Percentiles rank a stretch among this genome's conserved stretches.
These are phyloP conservation scores for Alloplasta piceator DNA, from an alignment of 2,888 invertebrate species.

Conservation along the genomic window DNA sequence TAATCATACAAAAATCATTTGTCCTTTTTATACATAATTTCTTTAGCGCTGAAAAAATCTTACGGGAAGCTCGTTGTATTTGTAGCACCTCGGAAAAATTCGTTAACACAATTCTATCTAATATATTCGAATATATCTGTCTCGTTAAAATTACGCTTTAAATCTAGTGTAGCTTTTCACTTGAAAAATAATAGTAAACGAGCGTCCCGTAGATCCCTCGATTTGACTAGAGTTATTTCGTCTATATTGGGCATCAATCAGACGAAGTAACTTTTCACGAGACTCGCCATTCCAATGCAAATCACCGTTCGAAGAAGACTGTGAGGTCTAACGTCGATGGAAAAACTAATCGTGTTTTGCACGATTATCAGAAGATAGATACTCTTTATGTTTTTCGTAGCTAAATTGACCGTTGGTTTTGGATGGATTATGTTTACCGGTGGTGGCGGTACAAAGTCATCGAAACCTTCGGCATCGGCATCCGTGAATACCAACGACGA, in stretches of 20 bases:
- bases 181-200: slow-evolving; percentile 39
- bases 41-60: slow-evolving; percentile 61
- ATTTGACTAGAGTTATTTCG: neutral
- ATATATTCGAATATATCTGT: slow-evolving; percentile 11
- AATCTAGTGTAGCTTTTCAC: slow-evolving; percentile 24
- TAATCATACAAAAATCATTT: slow-evolving; percentile 68
- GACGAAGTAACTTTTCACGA: slow-evolving; percentile 58
- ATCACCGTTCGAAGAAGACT: slow-evolving; percentile 53
- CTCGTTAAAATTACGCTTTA: slow-evolving; percentile 11
- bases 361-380: slow-evolving; percentile 71
- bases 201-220: slow-evolving; percentile 45
- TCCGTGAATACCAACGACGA: slow-evolving; percentile 87
- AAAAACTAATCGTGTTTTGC: slow-evolving; percentile 72
- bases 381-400: slow-evolving; percentile 73
- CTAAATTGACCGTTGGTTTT: slow-evolving; percentile 84
- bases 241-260: slow-evolving; percentile 41
- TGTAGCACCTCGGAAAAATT: slow-evolving; percentile 63
- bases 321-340: slow-evolving; percentile 70
- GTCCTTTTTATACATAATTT: slow-evolving; percentile 17
- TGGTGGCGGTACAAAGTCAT: slow-evolving; percentile 88
- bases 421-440: slow-evolving; percentile 89
- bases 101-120: slow-evolving; percentile 44
- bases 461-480: slow-evolving; percentile 85
- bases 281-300: slow-evolving; percentile 55
- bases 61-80: slow-evolving; percentile 55